Conservation (phyloP, 2,113 vertebrate genomes). For the Oreochromis niloticus region DNA sequence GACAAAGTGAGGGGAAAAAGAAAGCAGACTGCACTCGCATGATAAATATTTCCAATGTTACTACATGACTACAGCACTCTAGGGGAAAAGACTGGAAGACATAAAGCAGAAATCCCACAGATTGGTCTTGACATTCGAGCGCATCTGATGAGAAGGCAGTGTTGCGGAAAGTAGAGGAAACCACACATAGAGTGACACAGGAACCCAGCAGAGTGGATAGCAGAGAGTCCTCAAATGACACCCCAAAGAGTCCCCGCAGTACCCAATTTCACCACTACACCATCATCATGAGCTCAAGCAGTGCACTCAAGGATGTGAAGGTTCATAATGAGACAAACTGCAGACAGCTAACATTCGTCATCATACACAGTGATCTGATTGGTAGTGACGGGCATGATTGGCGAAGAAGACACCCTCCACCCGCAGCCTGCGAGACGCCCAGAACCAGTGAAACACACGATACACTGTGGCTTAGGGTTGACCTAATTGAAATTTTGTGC, state of each 20-base stretch:
- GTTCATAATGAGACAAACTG: not conserved
- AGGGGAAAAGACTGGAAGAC: constrained; percentile 1
- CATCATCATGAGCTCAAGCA: not conserved
- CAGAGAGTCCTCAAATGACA: constrained; percentile 51
- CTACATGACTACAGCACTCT: not conserved
- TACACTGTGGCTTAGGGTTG: constrained; percentile 32
- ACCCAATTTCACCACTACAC: constrained; percentile 5
- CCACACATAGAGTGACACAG: constrained; percentile 18
- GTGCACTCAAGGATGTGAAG: not conserved
- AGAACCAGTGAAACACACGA: constrained; percentile 35
- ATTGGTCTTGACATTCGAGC: constrained; percentile 9
- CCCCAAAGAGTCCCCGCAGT: constrained; percentile 33
- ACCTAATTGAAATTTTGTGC: not conserved
- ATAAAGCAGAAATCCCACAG: constrained; percentile 7
- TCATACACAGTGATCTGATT: not conserved
- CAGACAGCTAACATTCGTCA: not conserved
- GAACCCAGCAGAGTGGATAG: constrained; percentile 17
- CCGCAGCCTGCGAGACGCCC: not conserved
- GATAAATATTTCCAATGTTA: not conserved
- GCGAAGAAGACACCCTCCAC: constrained; percentile 9
- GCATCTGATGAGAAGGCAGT: constrained; percentile 24
- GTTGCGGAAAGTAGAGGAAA: constrained; percentile 33
- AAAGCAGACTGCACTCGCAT: not conserved
- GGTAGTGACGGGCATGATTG: not conserved
- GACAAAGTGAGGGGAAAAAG: not conserved